Evolutionary conservation across 2,113 vertebrate species (phyloP).

Genomic region (Alaudala cheleensis): DNA sequence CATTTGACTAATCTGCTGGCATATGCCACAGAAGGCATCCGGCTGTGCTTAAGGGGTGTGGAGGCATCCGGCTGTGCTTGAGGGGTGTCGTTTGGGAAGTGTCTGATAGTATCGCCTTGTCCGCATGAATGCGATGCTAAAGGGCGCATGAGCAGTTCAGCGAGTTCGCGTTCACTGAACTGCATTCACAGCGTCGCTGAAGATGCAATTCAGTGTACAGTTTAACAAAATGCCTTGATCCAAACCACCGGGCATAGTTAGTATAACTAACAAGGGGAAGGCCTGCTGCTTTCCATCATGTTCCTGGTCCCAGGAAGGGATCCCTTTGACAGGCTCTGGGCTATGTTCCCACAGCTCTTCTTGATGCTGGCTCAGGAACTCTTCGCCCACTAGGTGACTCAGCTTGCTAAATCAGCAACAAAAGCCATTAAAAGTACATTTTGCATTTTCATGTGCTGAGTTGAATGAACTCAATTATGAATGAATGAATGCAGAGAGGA

Average conservation of each 20-base stretch:
- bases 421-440: not conserved
- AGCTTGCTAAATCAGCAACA: not conserved
- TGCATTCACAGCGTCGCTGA: not conserved
- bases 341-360: not conserved
- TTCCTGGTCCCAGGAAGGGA: not conserved
- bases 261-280: not conserved
- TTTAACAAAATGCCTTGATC: not conserved
- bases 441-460: not conserved
- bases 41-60: too few relatives aligned
- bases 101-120: rapidly evolving
- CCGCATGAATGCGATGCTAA: not conserved
- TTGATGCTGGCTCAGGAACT: not conserved
- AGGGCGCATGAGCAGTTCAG: not conserved
- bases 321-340: not conserved
- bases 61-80: too few relatives aligned
- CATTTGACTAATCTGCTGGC: rapidly evolving
- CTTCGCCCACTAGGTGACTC: rapidly evolving
- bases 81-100: not conserved
- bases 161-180: not conserved
- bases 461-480: not conserved
- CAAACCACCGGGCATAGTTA: not conserved
- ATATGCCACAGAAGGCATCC: rapidly evolving
- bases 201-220: not conserved
- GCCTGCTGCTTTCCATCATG: not conserved
- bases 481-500: not conserved